Evolutionary conservation across 1,140 invertebrate species (phyloP).

Genomic region (Lordiphosa mommai): DNA sequence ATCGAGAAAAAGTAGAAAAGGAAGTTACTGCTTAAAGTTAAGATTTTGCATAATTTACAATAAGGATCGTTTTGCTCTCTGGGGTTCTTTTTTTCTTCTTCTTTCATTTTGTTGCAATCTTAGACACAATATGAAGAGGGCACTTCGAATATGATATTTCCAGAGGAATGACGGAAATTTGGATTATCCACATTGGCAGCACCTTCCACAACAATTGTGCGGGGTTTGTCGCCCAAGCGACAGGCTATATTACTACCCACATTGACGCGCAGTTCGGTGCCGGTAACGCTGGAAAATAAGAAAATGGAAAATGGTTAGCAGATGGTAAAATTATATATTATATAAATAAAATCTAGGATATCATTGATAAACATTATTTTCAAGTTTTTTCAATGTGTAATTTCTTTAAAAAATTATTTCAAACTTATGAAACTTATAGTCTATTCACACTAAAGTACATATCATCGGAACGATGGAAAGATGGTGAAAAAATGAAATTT

Average conservation of each 20-base stretch:
- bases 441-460: too few species aligned
- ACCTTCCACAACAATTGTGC: conserved; percentile 67
- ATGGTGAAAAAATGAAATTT: too few species aligned
- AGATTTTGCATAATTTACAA: conserved; percentile 39
- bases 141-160: conserved; percentile 76
- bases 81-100: too few species aligned
- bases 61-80: too few species aligned
- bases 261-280: conserved; percentile 70
- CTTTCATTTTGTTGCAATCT: not conserved
- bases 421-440: too few species aligned
- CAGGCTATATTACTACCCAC: conserved; percentile 68
- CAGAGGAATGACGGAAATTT: conserved; percentile 59
- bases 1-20: conserved; percentile 11
- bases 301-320: too few species aligned
- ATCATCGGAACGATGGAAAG: too few species aligned
- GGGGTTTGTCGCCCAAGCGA: conserved; percentile 61
- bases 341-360: too few species aligned
- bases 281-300: conserved; percentile 38
- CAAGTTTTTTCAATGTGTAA: not conserved
- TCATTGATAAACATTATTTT: not conserved
- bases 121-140: conserved; percentile 70
- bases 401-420: too few species aligned
- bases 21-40: conserved; percentile 17
- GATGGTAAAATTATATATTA: too few species aligned
- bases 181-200: conserved; percentile 67